Conservation (phyloP, 2,797 vertebrate species). For the Thamnophis elegans region DNA sequence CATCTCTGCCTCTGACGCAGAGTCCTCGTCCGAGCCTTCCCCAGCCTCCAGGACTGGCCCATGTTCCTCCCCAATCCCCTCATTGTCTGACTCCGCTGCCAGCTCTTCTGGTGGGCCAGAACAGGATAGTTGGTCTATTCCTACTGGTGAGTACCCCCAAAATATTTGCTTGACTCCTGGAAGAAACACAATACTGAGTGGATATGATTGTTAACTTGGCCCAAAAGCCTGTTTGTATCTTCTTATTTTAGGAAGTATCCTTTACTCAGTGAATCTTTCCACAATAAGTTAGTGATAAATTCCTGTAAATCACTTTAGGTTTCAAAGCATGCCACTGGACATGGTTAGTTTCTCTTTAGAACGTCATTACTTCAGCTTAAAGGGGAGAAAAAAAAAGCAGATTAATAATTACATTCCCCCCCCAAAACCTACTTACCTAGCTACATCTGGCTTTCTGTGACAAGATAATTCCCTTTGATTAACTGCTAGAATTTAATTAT, state of each 20-base stretch:
- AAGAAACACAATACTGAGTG: not conserved
- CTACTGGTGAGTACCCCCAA: not conserved
- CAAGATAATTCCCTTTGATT: constrained; percentile 53
- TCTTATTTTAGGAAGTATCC: not conserved
- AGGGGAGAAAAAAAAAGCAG: not conserved
- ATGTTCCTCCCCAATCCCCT: too few species aligned
- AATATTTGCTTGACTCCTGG: not conserved
- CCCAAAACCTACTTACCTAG: constrained; percentile 34
- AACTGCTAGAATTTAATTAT: constrained; percentile 51
- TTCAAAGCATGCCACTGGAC: not conserved
- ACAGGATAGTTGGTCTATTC: not conserved
- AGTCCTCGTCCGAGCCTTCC: too few species aligned
- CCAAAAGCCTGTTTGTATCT: not conserved
- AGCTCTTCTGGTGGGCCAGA: too few species aligned
- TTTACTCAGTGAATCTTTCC: not conserved
- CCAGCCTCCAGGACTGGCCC: too few species aligned
- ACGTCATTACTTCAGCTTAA: not conserved
- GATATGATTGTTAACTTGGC: not conserved
- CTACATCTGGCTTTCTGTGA: constrained; percentile 27
- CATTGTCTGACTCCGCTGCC: too few species aligned
- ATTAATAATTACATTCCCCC: constrained; percentile 1
- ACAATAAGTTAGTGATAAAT: not conserved
- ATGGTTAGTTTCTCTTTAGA: not conserved
- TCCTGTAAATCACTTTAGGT: not conserved
- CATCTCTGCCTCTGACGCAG: too few species aligned